Base-by-base conservation (phyloP, 2,113 vertebrate genomes). In the Chauna torquata region DNA sequence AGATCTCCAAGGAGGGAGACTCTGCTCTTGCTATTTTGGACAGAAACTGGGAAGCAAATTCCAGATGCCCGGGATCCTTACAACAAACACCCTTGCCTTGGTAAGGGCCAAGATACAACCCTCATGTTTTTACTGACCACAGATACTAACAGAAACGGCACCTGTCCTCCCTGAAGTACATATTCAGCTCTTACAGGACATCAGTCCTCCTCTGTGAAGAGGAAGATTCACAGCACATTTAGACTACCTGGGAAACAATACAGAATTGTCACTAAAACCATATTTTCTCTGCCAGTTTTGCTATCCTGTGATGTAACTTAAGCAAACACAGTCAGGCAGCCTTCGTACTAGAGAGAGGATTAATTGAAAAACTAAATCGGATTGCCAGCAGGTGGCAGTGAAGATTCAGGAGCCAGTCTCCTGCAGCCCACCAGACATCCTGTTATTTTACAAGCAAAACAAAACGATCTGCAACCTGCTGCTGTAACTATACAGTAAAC, bases 301-400 rank as follows among this genome's bases (percentile, higher is more conserved):
- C 66, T 23, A 22, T 27, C 24, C n/a, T 47, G 20, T 16, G 24
- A 27, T 12, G 12, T 14, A 28, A 52, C 27, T 58, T 30, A 52
- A 90, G 62, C 42, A 70, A 54, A 18, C 3, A 16, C 1, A 62
- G 64, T 30, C 50, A 52, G 50, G 6, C 52, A 61, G 27, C 17
- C 5, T 24, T 58, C 0, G 0, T 20, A 14, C 6, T 14, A 45
- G 30, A 55, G 36, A 27, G 25, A 30, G 32, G 25, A 25, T 4
- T 14, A 75, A 32, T 2, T 28, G 14, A 69, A 16, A 28, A 5
- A 30, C 15, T 28, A 17, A 38, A 18, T 18, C 7, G 15, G 45
- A 13, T 19, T 22, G 45, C 24, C 82, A 75, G 86, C 47, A 85
- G 79, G 16, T 16, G 4, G 82, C 82, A 64, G 68, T 4, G 20